Percentiles rank a stretch among this genome's conserved stretches.
These are phyloP conservation scores for Drosophila virilis DNA, from an alignment of 1,140 invertebrate species.

Conservation along the genomic window DNA sequence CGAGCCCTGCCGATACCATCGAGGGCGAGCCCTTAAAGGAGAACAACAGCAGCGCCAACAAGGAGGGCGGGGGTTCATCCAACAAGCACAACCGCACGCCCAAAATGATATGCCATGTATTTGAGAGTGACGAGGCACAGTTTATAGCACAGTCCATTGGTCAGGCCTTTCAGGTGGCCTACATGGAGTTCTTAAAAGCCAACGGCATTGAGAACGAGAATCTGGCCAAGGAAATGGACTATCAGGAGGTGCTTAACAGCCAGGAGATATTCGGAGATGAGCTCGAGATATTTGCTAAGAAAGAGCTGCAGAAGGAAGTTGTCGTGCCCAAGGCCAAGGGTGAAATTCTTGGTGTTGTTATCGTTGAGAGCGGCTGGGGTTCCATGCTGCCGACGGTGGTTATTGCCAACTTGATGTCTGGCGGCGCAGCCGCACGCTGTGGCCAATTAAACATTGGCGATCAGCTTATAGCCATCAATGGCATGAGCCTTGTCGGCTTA, in stretches of 20 bases:
- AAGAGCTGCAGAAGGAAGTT: constrained; percentile 99
- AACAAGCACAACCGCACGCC: constrained; percentile 94
- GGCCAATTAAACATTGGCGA: constrained; percentile 99
- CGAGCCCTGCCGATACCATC: constrained; percentile 34
- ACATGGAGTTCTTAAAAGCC: constrained; percentile 99
- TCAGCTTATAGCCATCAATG: constrained; percentile 99
- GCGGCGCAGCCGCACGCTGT: constrained; percentile 97
- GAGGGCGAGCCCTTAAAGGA: constrained; percentile 46
- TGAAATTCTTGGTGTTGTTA: constrained; percentile 99
- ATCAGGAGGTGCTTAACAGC: constrained; percentile 99
- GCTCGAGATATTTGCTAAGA: constrained; percentile 99
- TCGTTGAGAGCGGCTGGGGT: constrained; percentile 94
- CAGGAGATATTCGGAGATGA: constrained; percentile 99
- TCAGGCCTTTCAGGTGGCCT: constrained; percentile 99
- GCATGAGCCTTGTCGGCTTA: constrained; percentile 98
- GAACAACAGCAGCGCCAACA: constrained; percentile 17
- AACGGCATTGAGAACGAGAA: constrained; percentile 99
- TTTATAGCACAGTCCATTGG: constrained; percentile 99
- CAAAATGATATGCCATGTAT: constrained; percentile 99
- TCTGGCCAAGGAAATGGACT: constrained; percentile 99
- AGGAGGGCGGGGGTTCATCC: constrained; percentile 18
- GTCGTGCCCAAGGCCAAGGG: constrained; percentile 99
- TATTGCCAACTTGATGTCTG: constrained; percentile 98
- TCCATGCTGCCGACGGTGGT: constrained; percentile 93
- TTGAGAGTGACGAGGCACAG: constrained; percentile 99